These are phyloP conservation scores for Oxyteleia sp. DNA, from an alignment of 2,888 invertebrate genomes.

Conservation along the genomic window DNA sequence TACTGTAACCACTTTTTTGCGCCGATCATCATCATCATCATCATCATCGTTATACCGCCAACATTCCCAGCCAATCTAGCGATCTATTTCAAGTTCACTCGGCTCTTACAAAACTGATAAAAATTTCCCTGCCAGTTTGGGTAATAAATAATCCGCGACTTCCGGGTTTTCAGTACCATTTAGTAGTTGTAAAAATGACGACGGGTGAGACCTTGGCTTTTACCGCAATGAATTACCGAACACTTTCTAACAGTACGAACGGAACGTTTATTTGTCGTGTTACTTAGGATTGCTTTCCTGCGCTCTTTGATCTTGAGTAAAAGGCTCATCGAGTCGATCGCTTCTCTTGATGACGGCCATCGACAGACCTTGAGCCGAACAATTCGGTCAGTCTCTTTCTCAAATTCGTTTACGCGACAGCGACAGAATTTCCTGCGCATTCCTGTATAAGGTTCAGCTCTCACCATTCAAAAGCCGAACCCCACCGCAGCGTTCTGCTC, in stretches of 20 bases:
- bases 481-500: neutral
- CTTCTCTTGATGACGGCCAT: conserved; percentile 20
- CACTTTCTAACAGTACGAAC: conserved; percentile 65
- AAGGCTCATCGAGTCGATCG: conserved; percentile 47
- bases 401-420: conserved; percentile 1
- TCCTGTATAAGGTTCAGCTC: neutral
- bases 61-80: neutral
- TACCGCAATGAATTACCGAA: conserved; percentile 48
- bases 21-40: no score
- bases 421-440: no score
- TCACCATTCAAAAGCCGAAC: no score
- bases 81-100: conserved; percentile 35
- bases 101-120: neutral
- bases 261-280: conserved; percentile 2
- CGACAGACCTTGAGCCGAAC: conserved; percentile 43
- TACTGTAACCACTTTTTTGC: neutral
- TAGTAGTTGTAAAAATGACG: conserved; percentile 8
- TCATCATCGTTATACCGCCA: no score
- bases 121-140: conserved; percentile 5
- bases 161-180: conserved; percentile 31
- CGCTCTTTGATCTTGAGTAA: conserved; percentile 60
- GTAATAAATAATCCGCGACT: no score
- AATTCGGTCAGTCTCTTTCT: conserved; percentile 42
- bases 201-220: conserved; percentile 68
- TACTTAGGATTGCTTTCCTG: conserved; percentile 45